Base-by-base conservation (phyloP, 2,113 vertebrate genomes). In the Rhynchopsitta pachyrhyncha region DNA sequence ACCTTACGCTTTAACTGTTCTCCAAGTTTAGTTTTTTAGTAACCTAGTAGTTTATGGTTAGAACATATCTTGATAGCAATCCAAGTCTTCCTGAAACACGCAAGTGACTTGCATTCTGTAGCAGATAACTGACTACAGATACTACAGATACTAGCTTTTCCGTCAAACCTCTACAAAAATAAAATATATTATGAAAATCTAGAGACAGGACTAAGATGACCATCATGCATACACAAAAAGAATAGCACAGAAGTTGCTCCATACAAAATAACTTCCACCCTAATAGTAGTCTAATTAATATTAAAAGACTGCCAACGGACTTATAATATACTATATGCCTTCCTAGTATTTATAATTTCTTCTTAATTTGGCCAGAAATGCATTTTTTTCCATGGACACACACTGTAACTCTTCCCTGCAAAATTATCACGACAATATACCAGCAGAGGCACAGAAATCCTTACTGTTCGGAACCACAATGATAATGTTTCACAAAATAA, bases 1-100 rank as follows among this genome's bases (percentile, higher is more conserved):
- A 96, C 93, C 94, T 97, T 94, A 60, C 80, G 71, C 62, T 9
- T 84, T 90, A 95, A 76, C 52, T 67, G 86, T 92, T 55, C 64
- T 95, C 91, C 60, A 86, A 75, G 76, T 79, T 87, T 68, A 86
- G 78, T 28, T 83, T 79, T 79, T 88, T 46, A 41, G 86, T 91
- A 97, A 93, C 79, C 94, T n/a, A 96, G 88, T 81, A 95, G 95
- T 95, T 94, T 95, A 97, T 91, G 93, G 95, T 94, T 73, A 90
- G 89, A 76, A 90, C 60, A 87, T 49, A 95, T 87, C 91, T 94
- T 94, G 90, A 93, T 60, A 73, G 64, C 57, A 76, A 88, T 92
- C 96, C 92, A 93, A 82, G 64, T 27, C 86, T 79, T 96, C 94
- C 82, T 90, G 95, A 92, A 87, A 66, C 93, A 96, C 42, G 70